Percentiles rank a stretch among this genome's conserved stretches.
Conservation (phyloP, 2,113 vertebrate species). For the Bathybates hornii region DNA sequence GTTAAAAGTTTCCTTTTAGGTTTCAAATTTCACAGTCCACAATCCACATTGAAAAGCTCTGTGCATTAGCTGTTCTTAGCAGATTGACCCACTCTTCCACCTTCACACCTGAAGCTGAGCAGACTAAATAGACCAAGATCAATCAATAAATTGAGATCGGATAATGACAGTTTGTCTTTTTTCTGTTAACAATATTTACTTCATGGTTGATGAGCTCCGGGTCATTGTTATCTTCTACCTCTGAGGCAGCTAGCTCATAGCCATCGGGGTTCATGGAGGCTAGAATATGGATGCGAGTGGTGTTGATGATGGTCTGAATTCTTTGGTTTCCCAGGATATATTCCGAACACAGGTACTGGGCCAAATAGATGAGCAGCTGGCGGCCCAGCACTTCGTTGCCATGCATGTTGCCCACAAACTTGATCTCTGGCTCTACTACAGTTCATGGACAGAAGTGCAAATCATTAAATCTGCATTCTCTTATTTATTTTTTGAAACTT, state of each 20-base stretch:
- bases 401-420: constrained; percentile 93
- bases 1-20: neutral
- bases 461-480: neutral
- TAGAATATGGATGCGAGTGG: constrained; percentile 89
- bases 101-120: neutral
- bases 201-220: constrained; percentile 73
- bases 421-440: constrained; percentile 93
- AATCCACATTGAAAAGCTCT: neutral
- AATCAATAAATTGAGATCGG: neutral
- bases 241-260: constrained; percentile 89
- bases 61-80: neutral
- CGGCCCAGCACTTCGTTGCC: constrained; percentile 94
- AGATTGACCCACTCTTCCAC: neutral
- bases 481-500: neutral
- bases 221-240: constrained; percentile 81
- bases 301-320: constrained; percentile 87
- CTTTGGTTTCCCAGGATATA: constrained; percentile 84
- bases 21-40: neutral
- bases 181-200: constrained; percentile 76
- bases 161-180: constrained; percentile 53
- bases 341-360: constrained; percentile 91
- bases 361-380: constrained; percentile 87
- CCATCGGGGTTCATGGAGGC: constrained; percentile 98
- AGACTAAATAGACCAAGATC: neutral
- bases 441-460: neutral